These are phyloP conservation scores for Nesometra sesokonis DNA, from an alignment of 35 echinoderm and acorn worm species.

Conservation along the genomic window DNA sequence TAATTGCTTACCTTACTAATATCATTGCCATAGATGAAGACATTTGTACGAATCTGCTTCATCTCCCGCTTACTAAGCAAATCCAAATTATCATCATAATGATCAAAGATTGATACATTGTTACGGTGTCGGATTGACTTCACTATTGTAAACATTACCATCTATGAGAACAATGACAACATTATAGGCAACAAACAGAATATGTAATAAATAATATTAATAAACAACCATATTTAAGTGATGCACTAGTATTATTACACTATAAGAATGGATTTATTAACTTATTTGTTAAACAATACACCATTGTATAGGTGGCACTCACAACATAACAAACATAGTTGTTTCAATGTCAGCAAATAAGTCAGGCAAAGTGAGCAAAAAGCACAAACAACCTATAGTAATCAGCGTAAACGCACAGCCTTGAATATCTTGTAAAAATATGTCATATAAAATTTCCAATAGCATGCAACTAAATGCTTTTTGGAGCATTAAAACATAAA, in stretches of 20 bases:
- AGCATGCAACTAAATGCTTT: too few relatives aligned
- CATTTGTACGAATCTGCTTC: not conserved
- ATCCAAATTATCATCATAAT: slow-evolving; percentile 91
- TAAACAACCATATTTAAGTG: not conserved
- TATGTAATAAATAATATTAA: not conserved
- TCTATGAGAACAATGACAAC: slow-evolving; percentile 21
- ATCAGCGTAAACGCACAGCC: too few relatives aligned
- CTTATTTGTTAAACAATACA: too few relatives aligned
- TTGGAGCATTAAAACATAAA: too few relatives aligned
- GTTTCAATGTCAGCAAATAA: too few relatives aligned
- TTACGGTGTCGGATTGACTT: slow-evolving; percentile 58
- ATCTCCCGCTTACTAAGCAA: slow-evolving; percentile 29
- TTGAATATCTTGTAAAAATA: too few relatives aligned
- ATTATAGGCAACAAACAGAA: not conserved
- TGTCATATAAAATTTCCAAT: too few relatives aligned
- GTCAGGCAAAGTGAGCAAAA: too few relatives aligned
- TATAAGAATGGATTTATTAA: too few relatives aligned
- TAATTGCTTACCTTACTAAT: not conserved
- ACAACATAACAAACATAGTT: too few relatives aligned
- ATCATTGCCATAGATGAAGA: not conserved
- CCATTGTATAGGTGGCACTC: too few relatives aligned
- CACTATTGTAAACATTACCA: slow-evolving; percentile 79
- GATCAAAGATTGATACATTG: slow-evolving; percentile 89
- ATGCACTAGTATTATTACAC: not conserved
- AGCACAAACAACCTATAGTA: too few relatives aligned